These are phyloP conservation scores for Sternotherus odoratus DNA, from an alignment of 2,797 vertebrate species.

Conservation along the genomic window DNA sequence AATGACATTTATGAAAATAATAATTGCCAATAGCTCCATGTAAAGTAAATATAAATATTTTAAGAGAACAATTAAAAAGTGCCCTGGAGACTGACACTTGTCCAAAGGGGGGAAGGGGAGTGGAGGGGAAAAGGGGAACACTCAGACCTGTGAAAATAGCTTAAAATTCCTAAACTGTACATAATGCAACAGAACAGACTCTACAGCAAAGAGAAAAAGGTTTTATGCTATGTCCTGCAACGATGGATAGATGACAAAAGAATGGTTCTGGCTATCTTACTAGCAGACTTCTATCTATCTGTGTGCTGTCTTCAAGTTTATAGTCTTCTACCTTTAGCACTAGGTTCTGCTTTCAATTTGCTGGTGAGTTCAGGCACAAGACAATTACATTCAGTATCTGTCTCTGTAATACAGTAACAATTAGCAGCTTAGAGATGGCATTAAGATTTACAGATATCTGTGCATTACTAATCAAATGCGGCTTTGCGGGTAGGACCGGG, in stretches of 20 bases:
- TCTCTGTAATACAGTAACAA: constrained; percentile 83
- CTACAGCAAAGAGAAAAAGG: constrained; percentile 37
- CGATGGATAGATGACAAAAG: constrained; percentile 13
- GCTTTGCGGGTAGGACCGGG: constrained; percentile 91
- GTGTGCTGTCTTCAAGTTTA: constrained; percentile 59
- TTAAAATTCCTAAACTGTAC: constrained; percentile 37
- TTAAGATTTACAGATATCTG: constrained; percentile 51
- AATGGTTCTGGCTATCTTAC: background rate
- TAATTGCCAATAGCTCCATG: constrained; percentile 48
- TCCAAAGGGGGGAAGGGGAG: background rate
- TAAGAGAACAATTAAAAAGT: constrained; percentile 51
- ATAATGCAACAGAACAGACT: constrained; percentile 37
- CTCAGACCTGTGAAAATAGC: background rate
- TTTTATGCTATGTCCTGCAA: background rate
- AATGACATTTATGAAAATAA: constrained; percentile 68
- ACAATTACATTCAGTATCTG: constrained; percentile 87
- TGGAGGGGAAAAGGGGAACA: too few relatives aligned
- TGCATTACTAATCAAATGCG: constrained; percentile 86
- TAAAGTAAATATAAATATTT: constrained; percentile 62
- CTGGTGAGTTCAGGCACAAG: constrained; percentile 86
- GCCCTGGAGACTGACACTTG: constrained; percentile 34
- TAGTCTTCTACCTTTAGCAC: constrained; percentile 55
- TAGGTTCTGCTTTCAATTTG: constrained; percentile 73
- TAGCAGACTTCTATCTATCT: constrained; percentile 23
- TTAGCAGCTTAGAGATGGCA: constrained; percentile 86